Percentiles rank a stretch among this genome's conserved stretches.
Evolutionary conservation across 2,113 vertebrate genomes (phyloP).

Genomic region (Gulo gulo): DNA sequence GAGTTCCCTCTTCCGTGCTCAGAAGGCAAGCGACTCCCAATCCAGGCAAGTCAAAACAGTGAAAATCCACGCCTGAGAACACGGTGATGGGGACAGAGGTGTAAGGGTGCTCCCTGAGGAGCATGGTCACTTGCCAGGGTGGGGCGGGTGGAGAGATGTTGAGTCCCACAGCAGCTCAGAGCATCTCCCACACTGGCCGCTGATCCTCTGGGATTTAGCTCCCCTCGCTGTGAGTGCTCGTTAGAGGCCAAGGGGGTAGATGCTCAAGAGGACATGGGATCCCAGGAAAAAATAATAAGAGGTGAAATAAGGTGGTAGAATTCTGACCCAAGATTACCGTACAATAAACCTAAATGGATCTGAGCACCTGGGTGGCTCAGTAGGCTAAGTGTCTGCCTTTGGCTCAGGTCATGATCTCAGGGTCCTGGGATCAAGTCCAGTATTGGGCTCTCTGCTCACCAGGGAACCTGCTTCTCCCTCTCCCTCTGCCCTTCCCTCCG

Average conservation of each 20-base stretch:
- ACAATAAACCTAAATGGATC: background rate
- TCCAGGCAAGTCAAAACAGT: too few species aligned
- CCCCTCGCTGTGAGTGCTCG: background rate
- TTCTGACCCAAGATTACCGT: background rate
- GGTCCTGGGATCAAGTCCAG: background rate
- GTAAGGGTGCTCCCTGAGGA: background rate
- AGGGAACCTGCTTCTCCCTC: background rate
- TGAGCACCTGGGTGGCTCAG: background rate
- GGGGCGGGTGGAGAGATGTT: background rate
- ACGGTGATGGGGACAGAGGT: background rate
- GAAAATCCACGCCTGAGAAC: background rate
- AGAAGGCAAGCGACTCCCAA: background rate
- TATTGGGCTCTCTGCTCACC: background rate
- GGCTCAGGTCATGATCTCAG: background rate
- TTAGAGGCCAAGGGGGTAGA: background rate
- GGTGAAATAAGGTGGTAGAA: background rate
- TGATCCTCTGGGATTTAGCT: background rate
- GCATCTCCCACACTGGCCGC: background rate
- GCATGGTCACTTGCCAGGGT: background rate
- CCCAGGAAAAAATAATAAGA: background rate
- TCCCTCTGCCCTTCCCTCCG: background rate
- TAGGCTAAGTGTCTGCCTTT: background rate
- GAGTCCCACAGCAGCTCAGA: background rate
- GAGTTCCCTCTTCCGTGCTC: background rate
- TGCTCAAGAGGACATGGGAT: background rate